Evolutionary conservation across 2,888 invertebrate genomes (phyloP).

Genomic region (Sabatieria punctata): DNA sequence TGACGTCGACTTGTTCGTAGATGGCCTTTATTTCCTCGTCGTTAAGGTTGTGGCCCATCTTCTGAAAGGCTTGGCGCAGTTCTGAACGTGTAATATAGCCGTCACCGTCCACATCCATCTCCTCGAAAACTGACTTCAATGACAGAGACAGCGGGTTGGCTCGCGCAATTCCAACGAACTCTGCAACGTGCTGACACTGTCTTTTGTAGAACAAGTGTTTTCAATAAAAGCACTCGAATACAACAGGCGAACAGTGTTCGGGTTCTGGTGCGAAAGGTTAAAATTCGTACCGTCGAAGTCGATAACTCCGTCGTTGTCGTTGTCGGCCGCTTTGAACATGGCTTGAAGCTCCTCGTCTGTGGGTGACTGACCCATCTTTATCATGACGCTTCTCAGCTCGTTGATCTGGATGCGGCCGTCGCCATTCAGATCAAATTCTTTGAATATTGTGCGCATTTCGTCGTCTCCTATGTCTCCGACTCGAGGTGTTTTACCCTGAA

Average conservation of each 20-base stretch:
- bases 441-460: not conserved
- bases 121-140: conserved; percentile 26
- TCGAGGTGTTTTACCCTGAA: too few relatives aligned
- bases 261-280: too few relatives aligned
- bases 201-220: not conserved
- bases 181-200: conserved; percentile 11
- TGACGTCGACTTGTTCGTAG: conserved; percentile 34
- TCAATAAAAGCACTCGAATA: too few relatives aligned
- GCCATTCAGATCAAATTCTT: conserved; percentile 1
- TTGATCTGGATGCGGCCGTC: not conserved
- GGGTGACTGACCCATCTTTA: conserved; percentile 29
- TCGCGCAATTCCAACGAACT: conserved; percentile 25
- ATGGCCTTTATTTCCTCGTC: conserved; percentile 31
- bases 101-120: conserved; percentile 29
- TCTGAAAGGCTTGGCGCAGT: conserved; percentile 12
- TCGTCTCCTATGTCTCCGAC: too few relatives aligned
- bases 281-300: conserved; percentile 28
- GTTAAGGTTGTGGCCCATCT: conserved; percentile 31
- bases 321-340: conserved; percentile 29
- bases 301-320: conserved; percentile 27
- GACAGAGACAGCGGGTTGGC: conserved; percentile 29
- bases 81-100: conserved; percentile 23
- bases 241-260: too few relatives aligned
- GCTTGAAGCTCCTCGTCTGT: conserved; percentile 27
- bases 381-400: conserved; percentile 19